Evolutionary conservation across 2,113 vertebrate genomes (phyloP).

Genomic region (Aspiorhynchus laticeps): DNA sequence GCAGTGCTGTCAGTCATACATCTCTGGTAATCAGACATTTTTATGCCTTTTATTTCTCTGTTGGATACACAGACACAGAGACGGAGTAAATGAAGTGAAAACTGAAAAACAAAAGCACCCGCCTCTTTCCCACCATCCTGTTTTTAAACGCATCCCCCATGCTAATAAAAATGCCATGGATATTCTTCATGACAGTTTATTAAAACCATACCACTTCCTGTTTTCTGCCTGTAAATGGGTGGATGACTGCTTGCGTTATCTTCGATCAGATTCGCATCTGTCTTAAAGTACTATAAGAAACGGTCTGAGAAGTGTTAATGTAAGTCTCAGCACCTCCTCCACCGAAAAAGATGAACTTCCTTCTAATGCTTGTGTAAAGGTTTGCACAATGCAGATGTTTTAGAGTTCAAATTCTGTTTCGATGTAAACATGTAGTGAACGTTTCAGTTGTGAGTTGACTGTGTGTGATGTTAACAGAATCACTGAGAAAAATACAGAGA

Average conservation of each 20-base stretch:
- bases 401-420: not conserved
- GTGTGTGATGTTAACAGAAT: not conserved
- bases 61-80: not conserved
- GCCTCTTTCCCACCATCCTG: not conserved
- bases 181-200: constrained; percentile 10
- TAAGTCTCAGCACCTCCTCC: constrained; percentile 7
- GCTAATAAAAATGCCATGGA: constrained; percentile 20
- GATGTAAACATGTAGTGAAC: not conserved
- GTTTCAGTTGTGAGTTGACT: not conserved
- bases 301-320: not conserved
- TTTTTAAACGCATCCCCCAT: not conserved
- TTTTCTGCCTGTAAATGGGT: not conserved
- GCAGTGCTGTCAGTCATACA: not conserved
- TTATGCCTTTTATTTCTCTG: constrained; percentile 72
- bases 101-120: not conserved
- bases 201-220: constrained; percentile 42
- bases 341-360: not conserved
- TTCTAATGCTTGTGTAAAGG: constrained; percentile 25
- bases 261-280: not conserved
- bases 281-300: not conserved
- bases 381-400: not conserved
- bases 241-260: not conserved
- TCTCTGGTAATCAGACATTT: not conserved
- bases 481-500: too few species aligned
- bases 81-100: not conserved